Base-by-base conservation (phyloP, 1,140 invertebrate species). In the Acromyrmex charruanus region DNA sequence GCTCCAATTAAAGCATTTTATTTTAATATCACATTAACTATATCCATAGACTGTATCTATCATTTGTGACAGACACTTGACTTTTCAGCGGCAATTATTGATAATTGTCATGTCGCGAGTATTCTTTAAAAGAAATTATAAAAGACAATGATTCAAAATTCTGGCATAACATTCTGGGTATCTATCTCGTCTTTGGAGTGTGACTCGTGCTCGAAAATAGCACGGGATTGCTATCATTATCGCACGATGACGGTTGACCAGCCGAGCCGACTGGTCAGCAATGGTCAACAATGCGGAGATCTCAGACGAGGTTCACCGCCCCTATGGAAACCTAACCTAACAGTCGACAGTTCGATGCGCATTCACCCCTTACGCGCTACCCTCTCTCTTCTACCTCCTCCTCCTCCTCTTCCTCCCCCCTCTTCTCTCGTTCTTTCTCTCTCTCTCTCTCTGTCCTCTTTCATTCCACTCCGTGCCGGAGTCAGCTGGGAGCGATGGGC, bases 251-350 rank as follows among this genome's bases (percentile, higher is more conserved):
- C 39, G 39, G 9, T 7, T 44, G 39, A 44, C 10, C 39, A 10
- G 39, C 49, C 14, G 49, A 51, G 39, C 14, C 4, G 49, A 51
- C 49, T 14, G 49, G 49, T 16, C 49, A 51, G 12, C 9, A 16
- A 51, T 16, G 58, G 75, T 39, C 72, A 58, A 14, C 77, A 7
- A 55, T 14, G 77, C 31, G 65, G 35, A 21, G 49, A 80, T 49
- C 28, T 53, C 77, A 44, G 12, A 61, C 55, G 66, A 59, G 72
- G 85, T 89, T 89, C 87, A 91, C 77, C 91, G 69, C 81, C 87
- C 81, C 71, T 84, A 58, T 49, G 49, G 63, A 79, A 86, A 68
- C 66, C 66, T 75, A 75, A 89, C 44, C 16, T 79, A 63, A 79
- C 49, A 49, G 65, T 49, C 79, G 63, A 79, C 80, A 87, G 89